phyloP scores from a whole-genome alignment of 2,113 vertebrate species.

The Felis chaus region DNA sequence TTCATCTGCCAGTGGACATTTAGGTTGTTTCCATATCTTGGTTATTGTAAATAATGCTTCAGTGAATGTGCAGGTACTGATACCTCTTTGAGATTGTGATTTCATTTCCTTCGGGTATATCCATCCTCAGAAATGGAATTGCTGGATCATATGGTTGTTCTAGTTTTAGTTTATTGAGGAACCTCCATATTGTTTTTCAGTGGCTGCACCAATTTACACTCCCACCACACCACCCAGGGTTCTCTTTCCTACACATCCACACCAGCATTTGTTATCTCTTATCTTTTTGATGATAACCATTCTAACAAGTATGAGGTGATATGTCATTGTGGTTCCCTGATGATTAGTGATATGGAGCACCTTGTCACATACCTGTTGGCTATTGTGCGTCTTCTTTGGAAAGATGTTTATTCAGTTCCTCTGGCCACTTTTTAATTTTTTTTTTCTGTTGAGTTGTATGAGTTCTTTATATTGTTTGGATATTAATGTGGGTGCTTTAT shows the following conservation, averaged over 20 bases:
- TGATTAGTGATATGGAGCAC: not conserved
- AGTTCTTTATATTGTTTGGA: not conserved
- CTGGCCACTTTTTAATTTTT: not conserved
- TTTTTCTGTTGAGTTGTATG: not conserved
- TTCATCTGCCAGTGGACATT: not conserved
- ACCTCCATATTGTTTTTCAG: not conserved
- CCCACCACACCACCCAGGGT: too few relatives aligned
- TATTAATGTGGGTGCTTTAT: not conserved
- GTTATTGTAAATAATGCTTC: not conserved
- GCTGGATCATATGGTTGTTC: not conserved
- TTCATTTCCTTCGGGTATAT: not conserved
- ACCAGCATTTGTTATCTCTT: not conserved
- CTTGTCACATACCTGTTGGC: not conserved
- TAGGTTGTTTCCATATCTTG: not conserved
- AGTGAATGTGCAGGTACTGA: not conserved
- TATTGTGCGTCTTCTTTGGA: not conserved
- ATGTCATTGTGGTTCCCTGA: not conserved
- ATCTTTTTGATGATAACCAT: not conserved
- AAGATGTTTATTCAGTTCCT: not conserved
- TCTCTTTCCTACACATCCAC: not conserved
- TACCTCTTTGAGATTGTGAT: not conserved
- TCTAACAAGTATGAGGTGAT: not conserved
- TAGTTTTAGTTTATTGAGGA: not conserved
- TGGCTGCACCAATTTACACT: not conserved
- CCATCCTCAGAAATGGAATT: not conserved